These are phyloP conservation scores for Dilophus febrilis DNA, from an alignment of 2,888 invertebrate genomes.

Conservation along the genomic window DNA sequence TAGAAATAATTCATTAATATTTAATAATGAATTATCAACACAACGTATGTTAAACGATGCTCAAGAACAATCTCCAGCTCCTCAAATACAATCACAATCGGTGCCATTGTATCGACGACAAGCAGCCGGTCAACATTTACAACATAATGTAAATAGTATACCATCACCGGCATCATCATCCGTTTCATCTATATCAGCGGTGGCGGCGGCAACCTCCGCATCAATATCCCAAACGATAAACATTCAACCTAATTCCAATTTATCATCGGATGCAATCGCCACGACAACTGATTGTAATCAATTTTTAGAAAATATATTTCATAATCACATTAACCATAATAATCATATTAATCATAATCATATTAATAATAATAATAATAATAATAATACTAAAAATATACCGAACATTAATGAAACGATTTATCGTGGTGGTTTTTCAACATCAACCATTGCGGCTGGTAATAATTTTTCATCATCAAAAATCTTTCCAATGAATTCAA, in stretches of 20 bases:
- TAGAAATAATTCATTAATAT: too few species aligned
- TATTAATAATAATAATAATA: too few species aligned
- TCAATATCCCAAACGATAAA: too few species aligned
- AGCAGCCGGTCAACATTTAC: slow-evolving; percentile 17
- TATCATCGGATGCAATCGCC: slow-evolving; percentile 11
- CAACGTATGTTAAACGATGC: too few species aligned
- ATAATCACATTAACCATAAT: slow-evolving; percentile 12
- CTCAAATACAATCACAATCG: slow-evolving; percentile 17
- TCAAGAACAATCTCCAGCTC: slow-evolving; percentile 9
- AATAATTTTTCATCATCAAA: too few species aligned
- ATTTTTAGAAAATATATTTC: slow-evolving; percentile 11
- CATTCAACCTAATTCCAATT: slow-evolving; percentile 1
- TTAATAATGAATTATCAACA: too few species aligned
- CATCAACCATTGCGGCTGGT: too few species aligned
- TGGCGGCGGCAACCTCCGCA: slow-evolving; percentile 11
- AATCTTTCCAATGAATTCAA: too few species aligned
- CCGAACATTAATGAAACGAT: too few species aligned
- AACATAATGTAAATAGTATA: slow-evolving; percentile 15
- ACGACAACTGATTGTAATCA: too few species aligned
- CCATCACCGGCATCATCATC: neutral
- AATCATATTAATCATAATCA: too few species aligned
- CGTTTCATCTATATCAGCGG: slow-evolving; percentile 1
- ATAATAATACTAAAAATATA: too few species aligned
- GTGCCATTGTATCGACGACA: slow-evolving; percentile 35
- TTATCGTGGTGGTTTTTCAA: slow-evolving; percentile 17